phyloP scores from a whole-genome alignment of 2,113 vertebrate genomes.

The Callionymus lyra region DNA sequence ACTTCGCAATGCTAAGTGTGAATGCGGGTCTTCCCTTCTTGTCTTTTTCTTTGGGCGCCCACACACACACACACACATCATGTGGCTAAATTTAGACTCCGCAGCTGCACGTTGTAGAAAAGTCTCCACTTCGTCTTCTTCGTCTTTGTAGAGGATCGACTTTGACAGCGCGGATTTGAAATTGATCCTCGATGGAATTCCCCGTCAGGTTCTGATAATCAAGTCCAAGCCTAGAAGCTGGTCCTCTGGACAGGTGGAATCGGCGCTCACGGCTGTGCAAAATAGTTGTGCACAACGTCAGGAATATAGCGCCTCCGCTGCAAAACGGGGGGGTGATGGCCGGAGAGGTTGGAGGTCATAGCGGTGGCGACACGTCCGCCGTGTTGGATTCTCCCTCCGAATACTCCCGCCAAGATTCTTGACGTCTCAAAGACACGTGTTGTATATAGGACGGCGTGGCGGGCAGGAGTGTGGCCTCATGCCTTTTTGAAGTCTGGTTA shows the following conservation, averaged over 20 bases:
- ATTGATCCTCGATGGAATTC: conserved; percentile 11
- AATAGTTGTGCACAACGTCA: conserved; percentile 14
- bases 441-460: neutral
- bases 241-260: conserved; percentile 31
- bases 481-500: too few species aligned
- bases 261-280: conserved; percentile 6
- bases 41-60: conserved; percentile 16
- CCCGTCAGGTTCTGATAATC: conserved; percentile 3
- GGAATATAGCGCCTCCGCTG: conserved; percentile 14
- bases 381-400: conserved; percentile 20
- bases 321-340: conserved; percentile 16
- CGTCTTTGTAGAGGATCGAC: neutral
- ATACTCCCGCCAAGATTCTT: conserved; percentile 9
- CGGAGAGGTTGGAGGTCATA: conserved; percentile 18
- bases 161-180: conserved; percentile 3
- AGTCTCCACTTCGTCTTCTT: conserved; percentile 7
- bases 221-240: neutral
- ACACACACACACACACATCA: conserved; percentile 35
- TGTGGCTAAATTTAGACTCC: conserved; percentile 50
- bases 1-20: conserved; percentile 13
- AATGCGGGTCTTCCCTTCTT: conserved; percentile 3
- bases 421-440: conserved; percentile 1
- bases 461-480: too few species aligned
- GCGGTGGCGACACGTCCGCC: conserved; percentile 17
- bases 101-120: conserved; percentile 32